Base-by-base conservation (phyloP, 1,140 invertebrate species). In the Dendrolimus punctatus region DNA sequence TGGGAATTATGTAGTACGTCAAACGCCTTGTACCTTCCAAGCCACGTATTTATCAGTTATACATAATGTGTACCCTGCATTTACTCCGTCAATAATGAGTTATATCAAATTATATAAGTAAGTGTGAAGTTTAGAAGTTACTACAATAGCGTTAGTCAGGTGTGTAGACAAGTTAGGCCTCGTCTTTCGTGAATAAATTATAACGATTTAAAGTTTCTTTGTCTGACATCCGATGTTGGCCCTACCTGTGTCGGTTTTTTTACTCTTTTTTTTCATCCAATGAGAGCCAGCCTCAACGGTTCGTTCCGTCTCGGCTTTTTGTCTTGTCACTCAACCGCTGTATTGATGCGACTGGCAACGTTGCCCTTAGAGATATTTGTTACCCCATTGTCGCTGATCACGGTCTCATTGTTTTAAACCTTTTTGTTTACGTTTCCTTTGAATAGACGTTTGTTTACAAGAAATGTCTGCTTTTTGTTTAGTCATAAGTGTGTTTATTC, bases 261-360 rank as follows among this genome's bases (percentile, higher is more conserved):
- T 76, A 66, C 69, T 44, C 64, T 69, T 68, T 52, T 53, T 74
- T 73, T 73, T 66, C 60, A 72, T 75, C 64, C 72, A 78, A 76
- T 76, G 66, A 76, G 77, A 76, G 64, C 64, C 70, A 71, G 66
- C 62, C 65, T 73, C 72, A 60, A 59, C 62, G 66, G 70, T 71
- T 69, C 69, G 70, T 71, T 69, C 69, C 65, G 66, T 62, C 68
- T 71, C 50, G 49, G 49, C 72, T 73, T 79, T 23, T 85, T 81
- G 76, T 85, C 65, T 77, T 83, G 79, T 85, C 76, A 81, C 75
- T 82, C 77, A 78, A 57, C 54, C 63, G 68, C 60, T 62, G 75
- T 71, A 67, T 60, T 55, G 57, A 23, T 23, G 23, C 23, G 23
- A 23, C 23, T 47, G 46, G 58, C 67, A 57, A 57, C 66, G 70